phyloP scores from a whole-genome alignment of 2,888 invertebrate genomes.

The Pinctada fucata region DNA sequence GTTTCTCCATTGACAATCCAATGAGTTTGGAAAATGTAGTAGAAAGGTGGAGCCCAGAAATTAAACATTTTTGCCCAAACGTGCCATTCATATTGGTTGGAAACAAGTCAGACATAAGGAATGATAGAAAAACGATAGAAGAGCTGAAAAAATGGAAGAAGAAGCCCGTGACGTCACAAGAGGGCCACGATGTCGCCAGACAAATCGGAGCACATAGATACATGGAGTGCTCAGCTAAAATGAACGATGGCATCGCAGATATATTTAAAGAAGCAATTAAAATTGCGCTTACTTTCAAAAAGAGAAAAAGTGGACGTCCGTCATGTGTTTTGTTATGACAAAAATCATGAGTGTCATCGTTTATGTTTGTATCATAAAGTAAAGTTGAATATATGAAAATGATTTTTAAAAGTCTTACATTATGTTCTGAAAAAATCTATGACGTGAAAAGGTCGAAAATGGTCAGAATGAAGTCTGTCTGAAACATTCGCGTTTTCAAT shows the following conservation, averaged over 20 bases:
- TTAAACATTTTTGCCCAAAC: slow-evolving; percentile 27
- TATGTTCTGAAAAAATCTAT: too few species aligned
- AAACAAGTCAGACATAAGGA: slow-evolving; percentile 23
- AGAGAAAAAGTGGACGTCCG: neutral
- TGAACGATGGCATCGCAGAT: slow-evolving; percentile 18
- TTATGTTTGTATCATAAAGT: too few species aligned
- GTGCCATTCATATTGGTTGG: slow-evolving; percentile 26
- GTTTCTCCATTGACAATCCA: slow-evolving; percentile 24
- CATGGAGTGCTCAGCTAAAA: slow-evolving; percentile 27
- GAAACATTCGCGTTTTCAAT: too few species aligned
- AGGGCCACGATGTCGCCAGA: slow-evolving; percentile 14
- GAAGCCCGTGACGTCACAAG: slow-evolving; percentile 11
- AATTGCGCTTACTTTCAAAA: slow-evolving; percentile 12
- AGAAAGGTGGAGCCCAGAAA: slow-evolving; percentile 26
- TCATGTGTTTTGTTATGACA: too few species aligned
- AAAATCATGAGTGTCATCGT: too few species aligned
- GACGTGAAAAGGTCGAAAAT: too few species aligned
- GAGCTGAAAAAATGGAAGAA: slow-evolving; percentile 9
- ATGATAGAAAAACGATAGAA: slow-evolving; percentile 6
- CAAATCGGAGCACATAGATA: slow-evolving; percentile 13
- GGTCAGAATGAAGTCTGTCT: too few species aligned
- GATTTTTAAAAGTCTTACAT: too few species aligned
- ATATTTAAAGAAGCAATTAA: slow-evolving; percentile 22
- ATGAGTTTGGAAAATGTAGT: slow-evolving; percentile 18
- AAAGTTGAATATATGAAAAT: too few species aligned